Conservation (phyloP, 2,888 invertebrate species). For the Lymantria monacha region DNA sequence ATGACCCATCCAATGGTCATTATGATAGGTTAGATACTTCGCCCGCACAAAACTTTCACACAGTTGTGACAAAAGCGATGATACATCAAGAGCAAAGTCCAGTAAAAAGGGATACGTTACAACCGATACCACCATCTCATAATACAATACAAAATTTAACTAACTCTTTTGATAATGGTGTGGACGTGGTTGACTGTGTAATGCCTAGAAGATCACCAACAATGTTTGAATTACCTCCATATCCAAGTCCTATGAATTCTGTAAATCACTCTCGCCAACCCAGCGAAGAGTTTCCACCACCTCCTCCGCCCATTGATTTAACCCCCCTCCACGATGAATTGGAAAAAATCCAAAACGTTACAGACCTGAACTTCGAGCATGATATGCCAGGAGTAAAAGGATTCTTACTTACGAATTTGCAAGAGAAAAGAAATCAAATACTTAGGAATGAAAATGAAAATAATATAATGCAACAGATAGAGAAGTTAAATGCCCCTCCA, state of each 20-base stretch:
- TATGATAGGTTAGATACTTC: conserved; percentile 68
- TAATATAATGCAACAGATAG: conserved; percentile 50
- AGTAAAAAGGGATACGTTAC: conserved; percentile 71
- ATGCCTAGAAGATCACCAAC: conserved; percentile 64
- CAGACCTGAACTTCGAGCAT: conserved; percentile 23
- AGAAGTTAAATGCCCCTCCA: conserved; percentile 48
- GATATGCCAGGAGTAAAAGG: conserved; percentile 55
- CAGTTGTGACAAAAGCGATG: conserved; percentile 92
- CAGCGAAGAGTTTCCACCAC: conserved; percentile 94
- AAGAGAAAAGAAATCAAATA: conserved; percentile 85
- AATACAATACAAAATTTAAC: conserved; percentile 65
- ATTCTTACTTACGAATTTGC: conserved; percentile 83
- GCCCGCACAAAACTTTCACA: conserved; percentile 80
- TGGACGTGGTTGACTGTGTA: conserved; percentile 86
- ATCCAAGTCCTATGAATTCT: conserved; percentile 90
- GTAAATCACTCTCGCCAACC: conserved; percentile 91
- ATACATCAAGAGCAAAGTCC: conserved; percentile 92
- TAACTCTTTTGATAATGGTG: conserved; percentile 71
- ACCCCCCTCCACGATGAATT: conserved; percentile 84
- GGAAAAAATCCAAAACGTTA: conserved; percentile 65
- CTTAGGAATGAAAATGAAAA: conserved; percentile 63
- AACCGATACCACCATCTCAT: conserved; percentile 49
- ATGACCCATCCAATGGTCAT: conserved; percentile 62
- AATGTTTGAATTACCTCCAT: conserved; percentile 87
- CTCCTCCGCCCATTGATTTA: conserved; percentile 90